These are phyloP conservation scores for Acanthiza pusilla DNA, from an alignment of 2,797 vertebrate genomes.

Conservation along the genomic window DNA sequence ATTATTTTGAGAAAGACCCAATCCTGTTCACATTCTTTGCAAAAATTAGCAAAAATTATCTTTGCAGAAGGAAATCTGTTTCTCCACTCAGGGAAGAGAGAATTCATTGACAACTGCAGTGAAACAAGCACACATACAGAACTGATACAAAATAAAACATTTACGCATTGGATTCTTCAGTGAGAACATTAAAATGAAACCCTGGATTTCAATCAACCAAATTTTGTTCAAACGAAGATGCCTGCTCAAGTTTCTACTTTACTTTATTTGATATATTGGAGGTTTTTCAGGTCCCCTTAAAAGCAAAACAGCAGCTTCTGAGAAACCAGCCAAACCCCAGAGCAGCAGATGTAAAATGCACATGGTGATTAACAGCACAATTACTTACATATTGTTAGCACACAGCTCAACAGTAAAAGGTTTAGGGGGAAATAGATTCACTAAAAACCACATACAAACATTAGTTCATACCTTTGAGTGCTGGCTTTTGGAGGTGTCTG, in stretches of 20 bases:
- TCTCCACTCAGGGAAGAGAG: background rate
- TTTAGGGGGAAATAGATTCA: background rate
- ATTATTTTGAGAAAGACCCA: background rate
- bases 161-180: background rate
- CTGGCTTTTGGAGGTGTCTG: constrained; percentile 76
- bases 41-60: background rate
- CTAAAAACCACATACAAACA: background rate
- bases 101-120: background rate
- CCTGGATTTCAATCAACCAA: background rate
- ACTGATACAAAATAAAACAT: background rate
- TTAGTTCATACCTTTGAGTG: constrained; percentile 79
- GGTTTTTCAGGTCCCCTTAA: background rate
- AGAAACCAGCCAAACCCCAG: background rate
- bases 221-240: background rate
- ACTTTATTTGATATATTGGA: background rate
- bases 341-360: background rate
- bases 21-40: background rate
- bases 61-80: background rate
- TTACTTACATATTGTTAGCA: background rate
- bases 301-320: background rate
- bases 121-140: background rate
- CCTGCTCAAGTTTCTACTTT: background rate
- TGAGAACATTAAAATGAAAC: background rate
- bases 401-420: background rate
- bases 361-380: background rate